A percentile compares a stretch with the other conserved stretches of the same genome.
phyloP scores from a whole-genome alignment of 2,888 invertebrate species.

The Trachelus tabidus region DNA sequence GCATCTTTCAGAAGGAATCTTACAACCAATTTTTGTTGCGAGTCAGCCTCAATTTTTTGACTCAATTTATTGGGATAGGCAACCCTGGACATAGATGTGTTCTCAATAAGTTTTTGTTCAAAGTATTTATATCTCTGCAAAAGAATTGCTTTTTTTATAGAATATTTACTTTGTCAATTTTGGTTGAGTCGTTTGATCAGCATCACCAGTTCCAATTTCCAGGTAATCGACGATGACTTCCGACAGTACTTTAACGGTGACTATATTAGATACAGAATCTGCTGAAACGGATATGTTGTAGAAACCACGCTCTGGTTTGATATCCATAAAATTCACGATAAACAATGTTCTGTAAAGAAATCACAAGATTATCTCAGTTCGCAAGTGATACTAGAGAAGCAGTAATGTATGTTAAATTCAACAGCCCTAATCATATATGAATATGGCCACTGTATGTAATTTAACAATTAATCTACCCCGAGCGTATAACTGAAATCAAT shows the following conservation, averaged over 20 bases:
- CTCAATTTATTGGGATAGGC: conserved; percentile 78
- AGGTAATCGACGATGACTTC: conserved; percentile 80
- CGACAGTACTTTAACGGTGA: conserved; percentile 77
- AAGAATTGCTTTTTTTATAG: neutral
- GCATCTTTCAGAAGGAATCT: conserved; percentile 84
- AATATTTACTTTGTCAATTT: conserved; percentile 73
- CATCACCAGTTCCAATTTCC: conserved; percentile 90
- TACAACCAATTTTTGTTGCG: conserved; percentile 87
- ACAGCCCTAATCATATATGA: neutral
- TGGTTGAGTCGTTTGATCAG: conserved; percentile 88
- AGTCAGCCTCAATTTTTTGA: conserved; percentile 83
- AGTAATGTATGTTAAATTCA: conserved; percentile 17
- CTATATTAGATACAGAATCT: conserved; percentile 71
- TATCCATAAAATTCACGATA: conserved; percentile 80
- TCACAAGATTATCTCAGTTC: neutral
- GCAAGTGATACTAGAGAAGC: neutral
- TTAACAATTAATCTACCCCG: conserved; percentile 59
- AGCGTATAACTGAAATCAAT: conserved; percentile 60
- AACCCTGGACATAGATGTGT: conserved; percentile 68
- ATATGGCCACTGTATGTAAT: conserved; percentile 14
- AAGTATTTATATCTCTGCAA: neutral
- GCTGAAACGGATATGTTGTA: conserved; percentile 85
- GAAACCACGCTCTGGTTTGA: conserved; percentile 84
- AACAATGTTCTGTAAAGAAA: conserved; percentile 73
- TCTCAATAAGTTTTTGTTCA: neutral